Conservation (phyloP, 2,888 invertebrate genomes). For the Abrostola triplasia region DNA sequence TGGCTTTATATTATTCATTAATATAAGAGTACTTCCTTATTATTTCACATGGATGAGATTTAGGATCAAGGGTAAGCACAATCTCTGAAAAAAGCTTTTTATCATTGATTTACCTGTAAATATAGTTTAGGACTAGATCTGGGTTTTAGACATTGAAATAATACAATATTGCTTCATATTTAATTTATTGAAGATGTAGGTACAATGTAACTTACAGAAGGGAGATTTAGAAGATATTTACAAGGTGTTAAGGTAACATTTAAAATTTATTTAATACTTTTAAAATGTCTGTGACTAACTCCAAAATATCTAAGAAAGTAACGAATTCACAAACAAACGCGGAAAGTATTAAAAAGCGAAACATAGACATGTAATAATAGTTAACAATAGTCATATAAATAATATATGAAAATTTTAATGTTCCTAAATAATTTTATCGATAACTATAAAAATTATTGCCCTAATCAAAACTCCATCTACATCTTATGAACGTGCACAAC, state of each 20-base stretch:
- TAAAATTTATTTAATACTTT: conserved; percentile 77
- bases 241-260: conserved; percentile 79
- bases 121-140: not conserved
- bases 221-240: conserved; percentile 85
- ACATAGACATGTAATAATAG: conserved; percentile 33
- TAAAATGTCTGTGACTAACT: conserved; percentile 60
- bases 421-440: conserved; percentile 55
- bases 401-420: conserved; percentile 34
- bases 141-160: conserved; percentile 25
- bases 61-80: no score
- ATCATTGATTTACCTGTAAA: not conserved
- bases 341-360: conserved; percentile 35
- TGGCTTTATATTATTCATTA: no score
- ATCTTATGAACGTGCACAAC: conserved; percentile 85
- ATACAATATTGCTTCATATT: conserved; percentile 64
- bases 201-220: conserved; percentile 85
- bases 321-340: conserved; percentile 22
- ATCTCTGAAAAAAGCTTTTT: no score
- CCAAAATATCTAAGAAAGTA: conserved; percentile 39
- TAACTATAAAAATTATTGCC: conserved; percentile 82
- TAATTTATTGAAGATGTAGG: conserved; percentile 84
- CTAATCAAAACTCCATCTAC: conserved; percentile 79
- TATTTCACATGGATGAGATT: no score
- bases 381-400: conserved; percentile 49
- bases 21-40: no score